phyloP scores from a whole-genome alignment of 2,113 vertebrate species.

The Empidonax alnorum region DNA sequence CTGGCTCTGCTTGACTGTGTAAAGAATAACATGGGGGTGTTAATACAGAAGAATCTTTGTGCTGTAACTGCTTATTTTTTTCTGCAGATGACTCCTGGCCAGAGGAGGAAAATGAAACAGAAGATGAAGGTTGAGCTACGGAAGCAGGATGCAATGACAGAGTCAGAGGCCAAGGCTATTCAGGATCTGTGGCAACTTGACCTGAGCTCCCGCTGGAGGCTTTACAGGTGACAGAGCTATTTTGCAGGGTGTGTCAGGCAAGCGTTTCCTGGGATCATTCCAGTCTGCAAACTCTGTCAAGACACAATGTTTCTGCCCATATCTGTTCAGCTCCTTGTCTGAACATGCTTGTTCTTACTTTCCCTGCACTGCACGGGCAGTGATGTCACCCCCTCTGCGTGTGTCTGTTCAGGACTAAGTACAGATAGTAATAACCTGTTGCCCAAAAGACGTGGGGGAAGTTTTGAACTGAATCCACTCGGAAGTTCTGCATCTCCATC shows the following conservation, averaged over 20 bases:
- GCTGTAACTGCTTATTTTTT: neutral
- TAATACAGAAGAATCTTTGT: neutral
- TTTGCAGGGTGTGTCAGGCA: neutral
- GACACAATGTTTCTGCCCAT: neutral
- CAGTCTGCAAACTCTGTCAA: neutral
- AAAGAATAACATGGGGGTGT: neutral
- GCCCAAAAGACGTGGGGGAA: neutral
- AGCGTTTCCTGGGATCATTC: neutral
- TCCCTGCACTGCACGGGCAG: neutral
- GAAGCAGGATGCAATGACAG: slow-evolving; percentile 79
- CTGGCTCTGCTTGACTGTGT: neutral
- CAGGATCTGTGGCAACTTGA: slow-evolving; percentile 84
- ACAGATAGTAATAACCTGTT: neutral
- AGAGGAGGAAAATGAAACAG: slow-evolving; percentile 84
- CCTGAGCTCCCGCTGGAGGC: slow-evolving; percentile 83
- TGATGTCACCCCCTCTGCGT: neutral
- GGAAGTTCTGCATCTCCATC: neutral
- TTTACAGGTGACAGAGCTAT: slow-evolving; percentile 85
- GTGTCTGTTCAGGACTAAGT: neutral
- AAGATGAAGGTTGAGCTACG: slow-evolving; percentile 77
- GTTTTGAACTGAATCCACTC: neutral
- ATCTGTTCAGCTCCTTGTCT: neutral
- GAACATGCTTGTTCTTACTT: neutral
- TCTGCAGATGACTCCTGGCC: slow-evolving; percentile 74
- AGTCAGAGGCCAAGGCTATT: slow-evolving; percentile 72